A percentile compares a stretch with the other conserved stretches of the same genome.
These are phyloP conservation scores for Lepidurus apus DNA, from an alignment of 1,140 invertebrate species.

Conservation along the genomic window DNA sequence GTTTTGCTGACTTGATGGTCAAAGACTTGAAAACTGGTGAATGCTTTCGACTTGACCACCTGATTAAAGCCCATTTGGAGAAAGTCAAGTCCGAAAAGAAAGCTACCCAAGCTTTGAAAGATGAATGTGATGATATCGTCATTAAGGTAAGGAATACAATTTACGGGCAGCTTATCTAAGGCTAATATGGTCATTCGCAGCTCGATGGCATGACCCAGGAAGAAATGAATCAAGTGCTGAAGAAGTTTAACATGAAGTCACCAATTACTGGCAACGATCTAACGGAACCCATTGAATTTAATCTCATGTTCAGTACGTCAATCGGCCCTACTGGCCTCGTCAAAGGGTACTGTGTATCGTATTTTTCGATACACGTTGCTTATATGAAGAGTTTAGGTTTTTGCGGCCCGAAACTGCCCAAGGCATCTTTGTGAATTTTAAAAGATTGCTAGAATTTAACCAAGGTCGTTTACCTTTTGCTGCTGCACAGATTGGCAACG, in stretches of 20 bases:
- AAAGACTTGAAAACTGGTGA: conserved; percentile 94
- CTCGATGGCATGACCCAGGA: conserved; percentile 81
- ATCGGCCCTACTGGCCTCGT: conserved; percentile 92
- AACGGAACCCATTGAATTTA: conserved; percentile 93
- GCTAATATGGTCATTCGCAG: conserved; percentile 41
- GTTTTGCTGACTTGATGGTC: conserved; percentile 99
- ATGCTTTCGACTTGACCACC: conserved; percentile 94
- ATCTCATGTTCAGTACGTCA: conserved; percentile 96
- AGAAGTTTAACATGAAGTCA: conserved; percentile 88
- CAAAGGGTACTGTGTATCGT: conserved; percentile 60
- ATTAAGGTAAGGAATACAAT: conserved; percentile 53
- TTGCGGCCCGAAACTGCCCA: conserved; percentile 97
- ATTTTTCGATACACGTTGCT: background rate
- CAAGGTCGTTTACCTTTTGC: conserved; percentile 95
- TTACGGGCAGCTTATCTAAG: background rate
- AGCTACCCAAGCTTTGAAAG: conserved; percentile 60
- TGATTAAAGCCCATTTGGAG: conserved; percentile 95
- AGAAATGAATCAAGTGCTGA: conserved; percentile 78
- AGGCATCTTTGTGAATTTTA: conserved; percentile 99
- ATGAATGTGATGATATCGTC: conserved; percentile 72
- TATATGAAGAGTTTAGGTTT: conserved; percentile 52
- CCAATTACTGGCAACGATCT: conserved; percentile 91
- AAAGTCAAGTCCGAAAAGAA: conserved; percentile 83
- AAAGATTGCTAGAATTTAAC: conserved; percentile 93
- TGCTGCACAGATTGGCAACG: conserved; percentile 94